Base-by-base conservation (phyloP, 2,797 vertebrate species). In the Potorous gilbertii region DNA sequence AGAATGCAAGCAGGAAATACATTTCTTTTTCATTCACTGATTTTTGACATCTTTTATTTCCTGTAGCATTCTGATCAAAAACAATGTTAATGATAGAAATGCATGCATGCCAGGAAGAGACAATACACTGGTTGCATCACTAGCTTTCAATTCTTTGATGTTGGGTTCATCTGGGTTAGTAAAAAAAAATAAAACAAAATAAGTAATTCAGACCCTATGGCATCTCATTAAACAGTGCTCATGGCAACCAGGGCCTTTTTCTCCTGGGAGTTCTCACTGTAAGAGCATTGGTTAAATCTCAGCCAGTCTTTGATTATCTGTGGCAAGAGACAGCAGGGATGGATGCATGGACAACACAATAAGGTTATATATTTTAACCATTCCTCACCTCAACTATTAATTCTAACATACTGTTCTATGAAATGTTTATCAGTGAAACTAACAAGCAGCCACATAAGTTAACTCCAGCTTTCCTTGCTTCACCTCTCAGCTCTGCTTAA, bases 171-270 rank as follows among this genome's bases (percentile, higher is more conserved):
- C 57, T 92, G 95, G 54, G 92, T 81, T 95, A 95, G 94, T 87
- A 28, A 62, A 91, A 66, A 52, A 62, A 66, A 81, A 92, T 54
- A 55, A 18, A 94, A 90, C 89, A 87, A 96, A 54, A 93, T 93
- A 55, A 93, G 18, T 21, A 50, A 95, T 28, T 96, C 90, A 93
- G 1, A 94, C 90, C 92, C 95, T 96, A 97, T 96, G 96, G 90
- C 50, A 91, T 29, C 74, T 96, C 91, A 95, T 74, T 62, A 92
- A 93, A 81, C 14, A 91, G 50, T 27, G 21, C 56, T 34, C 62
- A 81, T 50, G 55, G 74, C 40, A 96, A 74, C 94, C 52, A 90
- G 56, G 81, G 81, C 94, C 92, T 14, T 89, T 96, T 50, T 94
- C 87, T 81, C 90, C 4, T 90, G n/a, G 91, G 56, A 40, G 54